Evolutionary conservation across 2,797 vertebrate species (phyloP).

Genomic region (Spea hammondii): DNA sequence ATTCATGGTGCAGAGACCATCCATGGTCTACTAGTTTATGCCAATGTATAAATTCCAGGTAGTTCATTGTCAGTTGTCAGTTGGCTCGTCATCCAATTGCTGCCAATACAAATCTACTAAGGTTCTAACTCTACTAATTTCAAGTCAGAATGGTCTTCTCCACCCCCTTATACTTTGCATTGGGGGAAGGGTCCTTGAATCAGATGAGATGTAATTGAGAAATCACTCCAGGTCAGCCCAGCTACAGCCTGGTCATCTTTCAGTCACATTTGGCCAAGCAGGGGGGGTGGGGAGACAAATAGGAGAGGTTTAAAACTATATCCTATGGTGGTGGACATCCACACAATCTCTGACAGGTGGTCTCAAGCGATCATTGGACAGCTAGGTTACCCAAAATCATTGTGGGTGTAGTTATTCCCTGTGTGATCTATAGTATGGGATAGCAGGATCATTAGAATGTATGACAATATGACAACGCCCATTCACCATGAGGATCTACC

Average conservation of each 20-base stretch:
- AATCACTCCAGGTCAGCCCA: conserved; percentile 51
- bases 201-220: conserved; percentile 47
- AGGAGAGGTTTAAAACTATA: conserved; percentile 19
- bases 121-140: conserved; percentile 4
- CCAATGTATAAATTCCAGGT: neutral
- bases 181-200: conserved; percentile 35
- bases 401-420: conserved; percentile 65
- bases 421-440: conserved; percentile 70
- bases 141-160: conserved; percentile 33
- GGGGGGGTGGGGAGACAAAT: conserved; percentile 33
- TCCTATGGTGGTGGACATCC: conserved; percentile 57
- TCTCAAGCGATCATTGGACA: conserved; percentile 69
- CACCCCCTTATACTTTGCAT: conserved; percentile 32
- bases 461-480: conserved; percentile 20
- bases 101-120: neutral
- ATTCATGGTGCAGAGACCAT: too few species aligned
- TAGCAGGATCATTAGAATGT: conserved; percentile 53
- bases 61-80: neutral
- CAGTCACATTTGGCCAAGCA: conserved; percentile 35
- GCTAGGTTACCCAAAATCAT: conserved; percentile 61
- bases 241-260: conserved; percentile 44
- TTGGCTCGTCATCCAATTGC: neutral
- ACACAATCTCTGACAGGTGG: conserved; percentile 64
- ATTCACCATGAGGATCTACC: conserved; percentile 21
- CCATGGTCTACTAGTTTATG: neutral